Conservation (phyloP, 1,140 invertebrate genomes). For the Nasonia giraulti region DNA sequence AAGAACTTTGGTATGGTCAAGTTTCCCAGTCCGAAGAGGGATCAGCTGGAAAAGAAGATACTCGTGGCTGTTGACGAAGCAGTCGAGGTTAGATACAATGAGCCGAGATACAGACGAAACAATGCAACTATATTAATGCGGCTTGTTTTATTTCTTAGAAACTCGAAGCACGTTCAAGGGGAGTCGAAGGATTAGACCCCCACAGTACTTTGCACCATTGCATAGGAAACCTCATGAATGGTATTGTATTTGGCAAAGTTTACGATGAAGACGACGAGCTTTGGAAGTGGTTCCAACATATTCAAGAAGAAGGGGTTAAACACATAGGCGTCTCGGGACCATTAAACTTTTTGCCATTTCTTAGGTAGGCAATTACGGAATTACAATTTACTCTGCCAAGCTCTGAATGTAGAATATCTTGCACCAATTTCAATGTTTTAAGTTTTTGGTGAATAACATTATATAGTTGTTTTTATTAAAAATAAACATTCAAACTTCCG, state of each 20-base stretch:
- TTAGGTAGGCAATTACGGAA: slow-evolving; percentile 75
- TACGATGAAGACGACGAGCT: slow-evolving; percentile 80
- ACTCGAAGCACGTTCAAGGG: slow-evolving; percentile 55
- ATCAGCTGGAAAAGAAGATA: slow-evolving; percentile 81
- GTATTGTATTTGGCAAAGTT: slow-evolving; percentile 83
- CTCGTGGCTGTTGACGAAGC: slow-evolving; percentile 77
- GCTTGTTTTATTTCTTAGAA: slow-evolving; percentile 57
- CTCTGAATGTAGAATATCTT: too few species aligned
- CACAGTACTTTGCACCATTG: slow-evolving; percentile 77
- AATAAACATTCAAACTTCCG: background rate
- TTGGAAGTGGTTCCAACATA: slow-evolving; percentile 83
- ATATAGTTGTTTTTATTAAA: too few species aligned
- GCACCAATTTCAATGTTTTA: too few species aligned
- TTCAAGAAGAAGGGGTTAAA: slow-evolving; percentile 87
- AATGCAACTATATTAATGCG: background rate
- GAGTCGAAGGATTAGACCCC: slow-evolving; percentile 69
- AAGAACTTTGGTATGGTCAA: slow-evolving; percentile 86
- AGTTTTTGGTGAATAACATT: too few species aligned
- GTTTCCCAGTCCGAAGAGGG: slow-evolving; percentile 75
- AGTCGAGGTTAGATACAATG: slow-evolving; percentile 72
- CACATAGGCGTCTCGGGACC: slow-evolving; percentile 86
- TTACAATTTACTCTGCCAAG: too few species aligned
- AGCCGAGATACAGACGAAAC: background rate
- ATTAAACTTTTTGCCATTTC: slow-evolving; percentile 88
- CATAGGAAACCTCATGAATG: slow-evolving; percentile 85